These are phyloP conservation scores for Andinoacara biseriatus DNA, from an alignment of 2,113 vertebrate genomes.

Conservation along the genomic window DNA sequence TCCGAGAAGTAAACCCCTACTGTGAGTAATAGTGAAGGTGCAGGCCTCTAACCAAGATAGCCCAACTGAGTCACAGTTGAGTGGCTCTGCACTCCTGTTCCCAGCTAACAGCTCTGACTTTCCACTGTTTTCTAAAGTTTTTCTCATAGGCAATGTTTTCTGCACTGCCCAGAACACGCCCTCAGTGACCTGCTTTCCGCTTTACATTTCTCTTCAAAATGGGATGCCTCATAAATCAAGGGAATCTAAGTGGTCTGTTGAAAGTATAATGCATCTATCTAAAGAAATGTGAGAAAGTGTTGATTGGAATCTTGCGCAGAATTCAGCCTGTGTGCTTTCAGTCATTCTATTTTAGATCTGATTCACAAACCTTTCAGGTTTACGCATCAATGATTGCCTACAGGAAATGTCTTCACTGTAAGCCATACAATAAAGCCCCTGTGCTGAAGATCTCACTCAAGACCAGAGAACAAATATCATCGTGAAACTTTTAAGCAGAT, in stretches of 20 bases:
- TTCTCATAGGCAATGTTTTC: neutral
- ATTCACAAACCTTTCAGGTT: slow-evolving; percentile 61
- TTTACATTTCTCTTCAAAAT: neutral
- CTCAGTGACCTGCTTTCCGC: neutral
- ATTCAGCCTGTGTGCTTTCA: slow-evolving; percentile 13
- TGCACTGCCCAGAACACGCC: neutral
- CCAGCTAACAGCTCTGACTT: slow-evolving; percentile 46
- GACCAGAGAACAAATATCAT: slow-evolving; percentile 32
- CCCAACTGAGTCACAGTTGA: slow-evolving; percentile 75
- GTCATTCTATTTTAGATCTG: slow-evolving; percentile 35
- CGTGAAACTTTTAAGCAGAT: slow-evolving; percentile 50
- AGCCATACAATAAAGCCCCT: slow-evolving; percentile 12
- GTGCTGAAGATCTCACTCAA: slow-evolving; percentile 25
- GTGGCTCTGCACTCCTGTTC: slow-evolving; percentile 42
- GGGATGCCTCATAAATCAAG: neutral
- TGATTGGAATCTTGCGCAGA: neutral
- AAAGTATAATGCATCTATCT: accelerated
- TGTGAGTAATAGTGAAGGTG: slow-evolving; percentile 84
- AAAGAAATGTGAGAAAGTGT: neutral
- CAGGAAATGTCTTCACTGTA: slow-evolving; percentile 68
- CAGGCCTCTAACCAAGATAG: slow-evolving; percentile 67
- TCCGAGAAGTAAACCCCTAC: slow-evolving; percentile 79
- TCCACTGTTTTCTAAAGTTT: slow-evolving; percentile 26
- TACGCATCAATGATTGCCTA: slow-evolving; percentile 54
- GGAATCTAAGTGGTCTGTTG: neutral